A percentile compares a stretch with the other conserved stretches of the same genome.
These are phyloP conservation scores for Sarcophaga subvicina DNA, from an alignment of 2,888 invertebrate species.

Conservation along the genomic window DNA sequence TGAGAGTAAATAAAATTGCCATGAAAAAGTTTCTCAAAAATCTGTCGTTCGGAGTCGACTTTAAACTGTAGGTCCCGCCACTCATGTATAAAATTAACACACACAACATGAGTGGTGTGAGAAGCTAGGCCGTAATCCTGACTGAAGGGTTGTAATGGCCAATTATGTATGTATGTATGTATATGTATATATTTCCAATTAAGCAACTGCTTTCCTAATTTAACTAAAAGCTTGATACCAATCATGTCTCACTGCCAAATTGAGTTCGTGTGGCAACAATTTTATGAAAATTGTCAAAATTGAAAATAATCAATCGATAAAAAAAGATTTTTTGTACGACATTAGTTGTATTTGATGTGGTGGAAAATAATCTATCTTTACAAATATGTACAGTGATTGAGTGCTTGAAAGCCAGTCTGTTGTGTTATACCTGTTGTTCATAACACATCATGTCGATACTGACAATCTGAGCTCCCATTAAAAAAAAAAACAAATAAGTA, in stretches of 20 bases:
- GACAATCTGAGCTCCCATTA: conserved; percentile 27
- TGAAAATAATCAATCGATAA: conserved; percentile 63
- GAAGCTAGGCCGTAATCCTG: too few relatives aligned
- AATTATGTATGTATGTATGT: too few relatives aligned
- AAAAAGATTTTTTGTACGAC: conserved; percentile 54
- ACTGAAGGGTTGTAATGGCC: too few relatives aligned
- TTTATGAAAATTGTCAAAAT: not conserved
- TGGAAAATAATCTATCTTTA: conserved; percentile 52
- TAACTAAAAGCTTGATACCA: conserved; percentile 71
- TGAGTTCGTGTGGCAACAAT: not conserved
- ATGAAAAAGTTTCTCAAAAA: too few relatives aligned
- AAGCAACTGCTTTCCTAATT: conserved; percentile 71
- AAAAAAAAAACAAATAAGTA: not conserved
- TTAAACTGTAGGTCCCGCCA: too few relatives aligned
- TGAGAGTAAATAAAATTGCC: too few relatives aligned
- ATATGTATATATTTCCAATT: conserved; percentile 39
- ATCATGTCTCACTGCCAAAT: conserved; percentile 41
- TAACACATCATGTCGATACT: conserved; percentile 32
- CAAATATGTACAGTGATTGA: conserved; percentile 57
- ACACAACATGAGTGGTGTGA: too few relatives aligned
- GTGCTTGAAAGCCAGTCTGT: conserved; percentile 22
- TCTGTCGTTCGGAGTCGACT: too few relatives aligned
- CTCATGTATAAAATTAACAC: too few relatives aligned
- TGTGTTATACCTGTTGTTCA: conserved; percentile 7
- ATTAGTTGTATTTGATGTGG: conserved; percentile 65